phyloP scores from a whole-genome alignment of 1,140 invertebrate genomes.

The Pachyrhynchus sulphureomaculatus region DNA sequence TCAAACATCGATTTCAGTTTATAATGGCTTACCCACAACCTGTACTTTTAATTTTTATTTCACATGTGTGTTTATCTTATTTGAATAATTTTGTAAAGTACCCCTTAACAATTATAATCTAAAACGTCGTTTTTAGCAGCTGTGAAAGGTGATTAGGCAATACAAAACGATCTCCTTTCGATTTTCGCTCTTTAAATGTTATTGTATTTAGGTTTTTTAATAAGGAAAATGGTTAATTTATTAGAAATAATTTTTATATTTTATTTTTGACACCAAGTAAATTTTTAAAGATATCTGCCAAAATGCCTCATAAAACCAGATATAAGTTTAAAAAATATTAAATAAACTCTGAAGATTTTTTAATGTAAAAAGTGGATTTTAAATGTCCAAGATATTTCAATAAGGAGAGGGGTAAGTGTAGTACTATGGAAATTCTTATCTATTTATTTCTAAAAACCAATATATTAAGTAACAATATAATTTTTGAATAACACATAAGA shows the following conservation, averaged over 20 bases:
- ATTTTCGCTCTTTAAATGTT: conserved; percentile 16
- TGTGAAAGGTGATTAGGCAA: conserved; percentile 3
- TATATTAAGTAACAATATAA: no score
- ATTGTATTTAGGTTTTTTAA: neutral
- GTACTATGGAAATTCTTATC: no score
- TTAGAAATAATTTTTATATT: neutral
- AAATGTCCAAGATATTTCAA: no score
- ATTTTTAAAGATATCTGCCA: no score
- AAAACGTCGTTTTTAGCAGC: conserved; percentile 17
- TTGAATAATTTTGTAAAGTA: conserved; percentile 26
- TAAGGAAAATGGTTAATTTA: neutral
- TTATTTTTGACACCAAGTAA: neutral
- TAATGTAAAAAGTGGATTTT: no score
- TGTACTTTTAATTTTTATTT: conserved; percentile 33
- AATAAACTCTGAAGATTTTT: no score
- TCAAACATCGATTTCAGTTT: conserved; percentile 46
- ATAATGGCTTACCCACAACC: conserved; percentile 40
- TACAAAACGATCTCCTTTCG: conserved; percentile 3
- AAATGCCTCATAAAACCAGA: no score
- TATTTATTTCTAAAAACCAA: no score
- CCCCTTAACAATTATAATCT: conserved; percentile 8
- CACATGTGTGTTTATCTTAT: conserved; percentile 25
- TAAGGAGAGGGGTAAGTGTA: no score
- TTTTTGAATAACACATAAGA: no score
- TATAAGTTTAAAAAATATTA: no score